Percentiles rank a stretch among this genome's conserved stretches.
Evolutionary conservation across 2,113 vertebrate species (phyloP).

Genomic region (Odobenus rosmarus): DNA sequence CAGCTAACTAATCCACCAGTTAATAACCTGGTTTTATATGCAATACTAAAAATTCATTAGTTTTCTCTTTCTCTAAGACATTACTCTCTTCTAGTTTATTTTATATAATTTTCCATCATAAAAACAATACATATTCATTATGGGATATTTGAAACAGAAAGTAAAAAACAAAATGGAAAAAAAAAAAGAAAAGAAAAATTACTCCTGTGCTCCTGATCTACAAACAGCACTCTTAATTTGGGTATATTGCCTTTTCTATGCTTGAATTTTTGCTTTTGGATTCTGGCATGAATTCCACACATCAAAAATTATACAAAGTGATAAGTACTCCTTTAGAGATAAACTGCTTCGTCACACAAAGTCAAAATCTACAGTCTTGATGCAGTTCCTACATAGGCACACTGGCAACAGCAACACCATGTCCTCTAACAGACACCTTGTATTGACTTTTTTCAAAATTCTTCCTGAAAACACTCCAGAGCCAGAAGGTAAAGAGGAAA

Average conservation of each 20-base stretch:
- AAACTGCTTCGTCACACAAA: background rate
- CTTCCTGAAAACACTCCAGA: background rate
- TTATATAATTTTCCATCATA: background rate
- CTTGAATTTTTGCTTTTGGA: background rate
- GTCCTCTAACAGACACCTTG: background rate
- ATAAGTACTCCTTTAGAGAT: background rate
- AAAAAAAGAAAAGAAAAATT: background rate
- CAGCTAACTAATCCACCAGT: background rate
- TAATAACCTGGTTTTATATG: background rate
- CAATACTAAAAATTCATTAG: background rate
- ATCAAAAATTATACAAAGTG: background rate
- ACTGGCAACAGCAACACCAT: background rate
- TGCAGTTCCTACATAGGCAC: background rate
- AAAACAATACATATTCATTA: background rate
- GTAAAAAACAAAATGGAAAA: background rate
- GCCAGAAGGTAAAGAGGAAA: background rate
- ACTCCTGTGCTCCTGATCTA: background rate
- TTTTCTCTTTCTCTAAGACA: conserved; percentile 29
- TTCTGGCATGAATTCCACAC: background rate
- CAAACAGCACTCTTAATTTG: background rate
- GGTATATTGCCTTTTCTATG: background rate
- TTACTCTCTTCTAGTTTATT: background rate
- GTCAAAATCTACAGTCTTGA: background rate
- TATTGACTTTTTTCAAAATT: background rate
- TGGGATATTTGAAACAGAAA: background rate